Evolutionary conservation across 2,888 invertebrate species (phyloP).

Genomic region (Heliconius aoede): DNA sequence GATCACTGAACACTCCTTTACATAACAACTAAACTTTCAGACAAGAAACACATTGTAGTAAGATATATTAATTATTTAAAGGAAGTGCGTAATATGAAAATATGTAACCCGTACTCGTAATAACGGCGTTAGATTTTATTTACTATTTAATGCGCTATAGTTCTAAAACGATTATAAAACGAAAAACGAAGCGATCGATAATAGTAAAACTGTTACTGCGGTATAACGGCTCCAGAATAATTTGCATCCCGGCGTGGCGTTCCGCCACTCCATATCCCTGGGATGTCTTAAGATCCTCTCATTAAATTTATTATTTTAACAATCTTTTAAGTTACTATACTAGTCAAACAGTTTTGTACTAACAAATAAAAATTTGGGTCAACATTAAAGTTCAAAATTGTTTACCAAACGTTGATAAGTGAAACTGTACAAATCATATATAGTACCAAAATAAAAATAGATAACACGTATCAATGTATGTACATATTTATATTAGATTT

Average conservation of each 20-base stretch:
- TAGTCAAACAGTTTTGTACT: no score
- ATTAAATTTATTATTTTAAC: no score
- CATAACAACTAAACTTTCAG: background rate
- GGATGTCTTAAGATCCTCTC: no score
- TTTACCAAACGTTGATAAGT: background rate
- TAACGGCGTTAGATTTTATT: background rate
- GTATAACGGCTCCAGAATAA: no score
- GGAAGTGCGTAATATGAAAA: background rate
- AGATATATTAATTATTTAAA: background rate
- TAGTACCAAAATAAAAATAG: background rate
- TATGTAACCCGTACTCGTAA: background rate
- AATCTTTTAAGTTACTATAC: no score
- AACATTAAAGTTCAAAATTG: conserved; percentile 6
- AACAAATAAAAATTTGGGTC: background rate
- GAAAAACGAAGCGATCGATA: background rate
- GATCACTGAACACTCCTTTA: background rate
- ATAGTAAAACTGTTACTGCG: no score
- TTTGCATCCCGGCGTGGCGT: no score
- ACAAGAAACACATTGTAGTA: background rate
- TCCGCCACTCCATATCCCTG: no score
- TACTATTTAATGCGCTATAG: background rate
- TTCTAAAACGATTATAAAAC: background rate
- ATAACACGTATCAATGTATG: conserved; percentile 1
- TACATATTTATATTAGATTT: background rate
- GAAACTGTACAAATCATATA: background rate